A percentile compares a stretch with the other conserved stretches of the same genome.
phyloP scores from a whole-genome alignment of 2,888 invertebrate genomes.

The Meliscaeva auricollis region DNA sequence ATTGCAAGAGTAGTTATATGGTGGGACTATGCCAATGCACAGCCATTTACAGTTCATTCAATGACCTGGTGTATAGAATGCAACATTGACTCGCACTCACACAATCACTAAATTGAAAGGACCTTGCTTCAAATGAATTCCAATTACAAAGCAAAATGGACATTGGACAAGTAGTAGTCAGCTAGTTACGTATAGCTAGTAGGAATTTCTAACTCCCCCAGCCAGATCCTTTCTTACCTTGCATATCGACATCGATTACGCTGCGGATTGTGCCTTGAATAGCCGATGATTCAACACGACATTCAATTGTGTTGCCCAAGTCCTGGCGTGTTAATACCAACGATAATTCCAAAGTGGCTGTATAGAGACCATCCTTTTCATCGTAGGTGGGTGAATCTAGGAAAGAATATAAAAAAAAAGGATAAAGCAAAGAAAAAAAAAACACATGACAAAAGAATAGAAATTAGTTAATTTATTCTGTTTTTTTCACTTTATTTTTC shows the following conservation, averaged over 20 bases:
- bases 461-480: conserved; percentile 57
- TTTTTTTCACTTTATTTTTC: background rate
- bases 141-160: conserved; percentile 39
- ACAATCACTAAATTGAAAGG: conserved; percentile 29
- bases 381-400: conserved; percentile 86
- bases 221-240: conserved; percentile 85
- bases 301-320: conserved; percentile 88
- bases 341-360: conserved; percentile 87
- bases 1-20: conserved; percentile 38
- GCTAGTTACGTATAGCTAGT: background rate
- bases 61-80: conserved; percentile 36
- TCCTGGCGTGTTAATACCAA: conserved; percentile 88
- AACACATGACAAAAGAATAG: conserved; percentile 23
- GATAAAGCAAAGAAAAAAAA: background rate
- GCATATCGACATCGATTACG: conserved; percentile 86
- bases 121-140: conserved; percentile 29
- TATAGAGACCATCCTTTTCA: conserved; percentile 86
- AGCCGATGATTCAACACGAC: conserved; percentile 88
- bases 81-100: conserved; percentile 26
- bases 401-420: conserved; percentile 76
- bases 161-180: background rate
- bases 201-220: background rate
- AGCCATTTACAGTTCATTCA: conserved; percentile 29
- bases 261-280: conserved; percentile 84
- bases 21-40: background rate